A percentile compares a stretch with the other conserved stretches of the same genome.
These are phyloP conservation scores for Microtus oregoni DNA, from an alignment of 2,113 vertebrate species.

Conservation along the genomic window DNA sequence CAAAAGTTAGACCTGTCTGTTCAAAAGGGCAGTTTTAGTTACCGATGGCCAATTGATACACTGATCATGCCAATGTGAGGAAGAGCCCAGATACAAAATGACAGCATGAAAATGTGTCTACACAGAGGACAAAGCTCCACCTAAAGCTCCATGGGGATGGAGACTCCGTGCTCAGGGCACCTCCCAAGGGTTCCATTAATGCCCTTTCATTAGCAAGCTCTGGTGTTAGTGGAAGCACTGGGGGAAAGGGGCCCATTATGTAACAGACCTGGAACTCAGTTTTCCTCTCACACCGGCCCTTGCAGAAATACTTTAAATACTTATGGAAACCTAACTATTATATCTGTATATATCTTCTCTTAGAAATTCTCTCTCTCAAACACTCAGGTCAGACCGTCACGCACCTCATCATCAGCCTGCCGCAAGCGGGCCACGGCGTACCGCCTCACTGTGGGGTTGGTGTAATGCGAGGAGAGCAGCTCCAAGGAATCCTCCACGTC, in stretches of 20 bases:
- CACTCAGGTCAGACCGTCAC: not conserved
- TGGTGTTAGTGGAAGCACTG: conserved; percentile 63
- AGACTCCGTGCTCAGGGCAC: not conserved
- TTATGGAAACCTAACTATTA: conserved; percentile 68
- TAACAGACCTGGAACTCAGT: conserved; percentile 71
- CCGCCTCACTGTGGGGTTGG: conserved; percentile 95
- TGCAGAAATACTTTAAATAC: conserved; percentile 75
- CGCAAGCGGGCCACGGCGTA: conserved; percentile 96
- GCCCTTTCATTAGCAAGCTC: conserved; percentile 31
- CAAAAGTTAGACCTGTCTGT: not conserved
- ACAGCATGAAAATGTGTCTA: not conserved
- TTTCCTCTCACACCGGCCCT: conserved; percentile 72
- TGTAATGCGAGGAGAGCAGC: conserved; percentile 96
- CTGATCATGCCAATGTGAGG: too few relatives aligned
- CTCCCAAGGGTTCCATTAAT: not conserved
- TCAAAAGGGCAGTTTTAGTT: not conserved
- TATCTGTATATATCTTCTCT: not conserved
- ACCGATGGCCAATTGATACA: not conserved
- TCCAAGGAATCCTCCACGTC: conserved; percentile 99
- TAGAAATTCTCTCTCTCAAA: not conserved
- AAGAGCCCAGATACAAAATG: not conserved
- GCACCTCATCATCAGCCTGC: conserved; percentile 98
- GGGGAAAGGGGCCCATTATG: conserved; percentile 65
- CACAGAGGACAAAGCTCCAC: not conserved
- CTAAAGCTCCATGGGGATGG: not conserved